Evolutionary conservation across 2,888 invertebrate species (phyloP).

Genomic region (Tetramorium bicarinatum): DNA sequence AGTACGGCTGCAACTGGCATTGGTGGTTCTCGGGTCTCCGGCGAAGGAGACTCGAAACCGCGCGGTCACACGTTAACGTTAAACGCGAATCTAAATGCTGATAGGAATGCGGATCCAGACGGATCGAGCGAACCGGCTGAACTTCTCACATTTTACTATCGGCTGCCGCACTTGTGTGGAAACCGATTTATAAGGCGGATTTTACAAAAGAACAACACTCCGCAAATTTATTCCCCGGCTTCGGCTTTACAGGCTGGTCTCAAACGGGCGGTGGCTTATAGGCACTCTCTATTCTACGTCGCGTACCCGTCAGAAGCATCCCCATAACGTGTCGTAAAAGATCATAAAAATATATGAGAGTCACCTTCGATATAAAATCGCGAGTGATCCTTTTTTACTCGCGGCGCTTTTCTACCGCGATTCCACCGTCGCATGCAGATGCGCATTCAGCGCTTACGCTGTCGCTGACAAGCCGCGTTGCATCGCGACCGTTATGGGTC

Average conservation of each 20-base stretch:
- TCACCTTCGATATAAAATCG: slow-evolving; percentile 8
- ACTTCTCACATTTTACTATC: neutral
- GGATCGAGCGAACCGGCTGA: neutral
- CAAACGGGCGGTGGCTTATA: neutral
- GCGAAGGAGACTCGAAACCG: neutral
- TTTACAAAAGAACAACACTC: neutral
- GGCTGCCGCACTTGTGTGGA: neutral
- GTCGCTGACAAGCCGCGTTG: slow-evolving; percentile 39
- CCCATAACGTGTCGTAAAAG: neutral
- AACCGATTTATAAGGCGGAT: neutral
- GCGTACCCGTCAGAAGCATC: neutral
- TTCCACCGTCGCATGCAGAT: neutral
- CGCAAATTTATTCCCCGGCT: neutral
- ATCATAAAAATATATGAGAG: slow-evolving; percentile 29
- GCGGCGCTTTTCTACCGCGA: neutral
- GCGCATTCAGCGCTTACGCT: neutral
- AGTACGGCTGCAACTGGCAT: slow-evolving; percentile 16
- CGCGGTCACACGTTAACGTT: slow-evolving; percentile 1
- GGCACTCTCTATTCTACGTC: neutral
- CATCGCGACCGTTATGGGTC: slow-evolving; percentile 21
- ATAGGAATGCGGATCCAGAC: neutral
- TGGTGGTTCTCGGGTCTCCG: neutral
- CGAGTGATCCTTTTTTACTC: slow-evolving; percentile 15
- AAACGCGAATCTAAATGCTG: neutral
- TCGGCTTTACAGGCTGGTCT: neutral